Base-by-base conservation (phyloP, 1,140 invertebrate species). In the Parasteatoda tepidariorum region DNA sequence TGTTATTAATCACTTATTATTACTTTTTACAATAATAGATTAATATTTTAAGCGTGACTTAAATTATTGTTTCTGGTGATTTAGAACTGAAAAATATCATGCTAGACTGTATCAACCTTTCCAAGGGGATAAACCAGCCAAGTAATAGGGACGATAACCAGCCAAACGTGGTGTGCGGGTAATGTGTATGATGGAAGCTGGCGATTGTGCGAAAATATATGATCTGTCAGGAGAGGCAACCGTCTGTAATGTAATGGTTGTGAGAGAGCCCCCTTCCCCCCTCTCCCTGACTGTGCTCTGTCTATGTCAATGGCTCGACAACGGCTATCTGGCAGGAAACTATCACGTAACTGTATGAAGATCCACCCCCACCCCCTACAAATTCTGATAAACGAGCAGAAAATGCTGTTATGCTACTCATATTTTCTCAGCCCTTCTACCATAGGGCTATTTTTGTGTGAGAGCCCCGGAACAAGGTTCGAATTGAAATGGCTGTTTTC, bases 171-270 rank as follows among this genome's bases (percentile, higher is more conserved):
- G 64, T 18, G 0, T n/a, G 11, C 41, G 24, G 0, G 9, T 22
- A 3, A 3, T 31, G 78, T 82, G 78, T 82, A 82, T 82, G 78
- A 82, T 82, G 78, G 78, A 82, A 82, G 78, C 78, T 62, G 31
- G 78, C 78, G 78, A 82, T 82, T 82, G 78, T 82, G 78, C 78
- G 78, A 82, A 82, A 82, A 82, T 82, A 82, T 82, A 82, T 82
- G 78, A 82, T 82, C 78, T 82, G 78, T 82, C 78, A 82, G 30
- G 78, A 82, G 78, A 82, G 78, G 78, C 78, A 82, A 71, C 78
- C 78, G 78, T 82, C 78, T 82, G 78, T 82, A 82, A 82, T 82
- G 78, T 82, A 82, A 82, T 82, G 78, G 78, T 82, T 82, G 66
- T 82, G 78, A 82, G 78, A 71, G 78, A 2, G 18, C 7, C 59